These are phyloP conservation scores for Sebastes kiyomatsui DNA, from an alignment of 2,797 vertebrate genomes.

Conservation along the genomic window DNA sequence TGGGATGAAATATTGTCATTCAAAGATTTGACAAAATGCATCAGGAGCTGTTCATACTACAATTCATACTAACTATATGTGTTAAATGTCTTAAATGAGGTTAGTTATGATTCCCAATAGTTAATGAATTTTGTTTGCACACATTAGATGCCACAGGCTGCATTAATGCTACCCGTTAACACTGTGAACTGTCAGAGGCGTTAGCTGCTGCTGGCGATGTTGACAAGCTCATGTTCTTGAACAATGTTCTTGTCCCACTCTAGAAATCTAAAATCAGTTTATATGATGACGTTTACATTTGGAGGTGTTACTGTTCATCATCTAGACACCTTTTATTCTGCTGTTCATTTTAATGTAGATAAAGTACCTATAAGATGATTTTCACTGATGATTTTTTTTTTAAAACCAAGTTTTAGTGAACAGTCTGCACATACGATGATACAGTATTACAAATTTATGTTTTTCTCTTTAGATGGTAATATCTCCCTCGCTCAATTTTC, in stretches of 20 bases:
- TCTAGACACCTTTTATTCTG: too few species aligned
- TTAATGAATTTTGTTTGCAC: constrained; percentile 22
- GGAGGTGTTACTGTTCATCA: not conserved
- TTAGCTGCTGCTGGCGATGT: not conserved
- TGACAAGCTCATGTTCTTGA: not conserved
- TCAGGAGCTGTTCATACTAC: not conserved
- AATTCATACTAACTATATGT: not conserved
- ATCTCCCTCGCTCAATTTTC: too few species aligned
- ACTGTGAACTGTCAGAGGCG: constrained; percentile 4
- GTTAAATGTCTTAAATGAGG: constrained; percentile 27
- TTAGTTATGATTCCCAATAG: constrained; percentile 5
- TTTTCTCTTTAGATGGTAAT: too few species aligned
- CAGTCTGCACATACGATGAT: too few species aligned
- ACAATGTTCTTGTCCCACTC: not conserved
- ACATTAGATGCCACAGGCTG: constrained; percentile 17
- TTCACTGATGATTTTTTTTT: too few species aligned
- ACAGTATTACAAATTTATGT: too few species aligned
- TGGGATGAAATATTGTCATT: not conserved
- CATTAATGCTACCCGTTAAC: constrained; percentile 15
- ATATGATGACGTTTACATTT: not conserved
- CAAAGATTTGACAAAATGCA: not conserved
- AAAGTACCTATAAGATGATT: too few species aligned
- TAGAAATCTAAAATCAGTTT: constrained; percentile 3
- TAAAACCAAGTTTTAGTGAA: too few species aligned
- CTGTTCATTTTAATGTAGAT: too few species aligned